Evolutionary conservation across 1,140 invertebrate species (phyloP), one percentile per base, ranked within the genome.

Genomic region (Proales similis): DNA sequence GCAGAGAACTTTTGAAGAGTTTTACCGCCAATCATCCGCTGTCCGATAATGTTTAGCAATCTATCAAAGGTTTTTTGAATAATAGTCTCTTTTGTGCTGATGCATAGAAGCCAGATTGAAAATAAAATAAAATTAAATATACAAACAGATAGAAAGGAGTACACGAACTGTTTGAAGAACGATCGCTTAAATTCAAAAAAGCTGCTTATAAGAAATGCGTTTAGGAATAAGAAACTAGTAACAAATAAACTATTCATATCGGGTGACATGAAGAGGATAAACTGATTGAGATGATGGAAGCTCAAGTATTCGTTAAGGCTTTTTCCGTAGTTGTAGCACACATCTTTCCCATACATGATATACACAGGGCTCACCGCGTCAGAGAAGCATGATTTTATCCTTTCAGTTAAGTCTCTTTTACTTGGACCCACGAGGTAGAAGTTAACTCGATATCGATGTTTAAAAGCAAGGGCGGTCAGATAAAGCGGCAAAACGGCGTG

Each of bases 211-310:
- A 57, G 22, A 22, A 42, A 17, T 4, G 32, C 27, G 45, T 57
- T 57, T 42, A 57, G 32, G 9, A 26, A 27, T 1, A 57, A 24
- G 11, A 57, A 57, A 9, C 51, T 57, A 14, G 30, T 42, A 19
- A 57, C 26, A 42, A 57, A 57, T 17, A 57, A 42, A 36, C 51
- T 57, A 7, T 57, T 57, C 20, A 42, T 14, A 57, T 57, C 51
- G 17, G 51, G 51, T 42, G 39, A 42, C 19, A 57, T 20, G 45
- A 42, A 57, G 20, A 42, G 24, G 24, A 57, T 29, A 57, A 42
- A 57, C 32, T 42, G 36, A 42, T 42, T 57, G 30, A 57, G 30
- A 57, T 57, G 45, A 3, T 29, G 26, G 14, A 42, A 57, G 30
- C 45, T 57, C 32, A 42, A 42, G 17, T 42, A 9, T 42, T 57